Evolutionary conservation across 2,888 invertebrate species (phyloP).

Genomic region (Aphrophora alni): DNA sequence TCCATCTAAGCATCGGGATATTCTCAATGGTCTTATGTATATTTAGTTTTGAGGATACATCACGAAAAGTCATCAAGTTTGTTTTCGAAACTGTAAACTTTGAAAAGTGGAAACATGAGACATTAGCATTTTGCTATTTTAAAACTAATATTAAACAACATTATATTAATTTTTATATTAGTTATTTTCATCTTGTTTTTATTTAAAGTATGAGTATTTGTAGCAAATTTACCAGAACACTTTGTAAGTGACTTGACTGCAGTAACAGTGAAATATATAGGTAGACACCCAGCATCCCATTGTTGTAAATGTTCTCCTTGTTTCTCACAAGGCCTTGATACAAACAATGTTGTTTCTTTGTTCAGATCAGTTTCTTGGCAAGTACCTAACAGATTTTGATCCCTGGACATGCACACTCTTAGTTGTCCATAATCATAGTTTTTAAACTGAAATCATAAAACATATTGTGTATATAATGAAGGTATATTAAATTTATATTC

Average conservation of each 20-base stretch:
- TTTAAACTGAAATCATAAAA: slow-evolving; percentile 53
- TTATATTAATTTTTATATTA: no score
- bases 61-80: no score
- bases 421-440: slow-evolving; percentile 56
- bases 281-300: slow-evolving; percentile 58
- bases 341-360: slow-evolving; percentile 36
- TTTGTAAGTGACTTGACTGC: slow-evolving; percentile 61
- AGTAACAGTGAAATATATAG: slow-evolving; percentile 62
- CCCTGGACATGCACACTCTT: slow-evolving; percentile 58
- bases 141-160: no score
- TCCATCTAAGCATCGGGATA: no score
- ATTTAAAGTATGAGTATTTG: no score
- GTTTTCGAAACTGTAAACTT: no score
- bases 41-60: no score
- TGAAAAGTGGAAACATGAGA: no score
- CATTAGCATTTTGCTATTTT: no score
- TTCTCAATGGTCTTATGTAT: no score
- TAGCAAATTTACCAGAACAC: slow-evolving; percentile 71
- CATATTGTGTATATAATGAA: no score
- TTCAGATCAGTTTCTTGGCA: slow-evolving; percentile 59
- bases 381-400: slow-evolving; percentile 53
- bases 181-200: no score
- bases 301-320: not conserved
- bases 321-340: slow-evolving; percentile 60
- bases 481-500: not conserved